phyloP scores from a whole-genome alignment of 2,113 vertebrate species.

The Pachycephala philippinensis region DNA sequence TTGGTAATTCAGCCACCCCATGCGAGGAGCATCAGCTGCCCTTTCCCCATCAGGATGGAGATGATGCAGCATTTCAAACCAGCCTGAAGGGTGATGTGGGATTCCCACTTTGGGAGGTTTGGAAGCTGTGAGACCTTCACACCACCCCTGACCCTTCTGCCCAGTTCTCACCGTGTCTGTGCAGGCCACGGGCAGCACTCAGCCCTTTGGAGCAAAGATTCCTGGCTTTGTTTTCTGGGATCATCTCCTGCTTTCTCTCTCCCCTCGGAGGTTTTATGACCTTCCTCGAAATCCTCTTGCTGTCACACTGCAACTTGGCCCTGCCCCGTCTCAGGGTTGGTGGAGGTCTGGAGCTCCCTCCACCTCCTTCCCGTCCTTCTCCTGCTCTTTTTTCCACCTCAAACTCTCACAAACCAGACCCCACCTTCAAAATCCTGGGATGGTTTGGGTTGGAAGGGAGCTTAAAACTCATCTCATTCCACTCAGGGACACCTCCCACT shows the following conservation, averaged over 20 bases:
- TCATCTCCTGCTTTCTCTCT: not conserved
- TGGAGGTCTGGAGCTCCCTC: not conserved
- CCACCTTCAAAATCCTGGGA: not conserved
- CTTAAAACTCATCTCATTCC: not conserved
- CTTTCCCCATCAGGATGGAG: not conserved
- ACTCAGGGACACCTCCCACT: not conserved
- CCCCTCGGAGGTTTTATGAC: not conserved
- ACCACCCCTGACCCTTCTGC: not conserved
- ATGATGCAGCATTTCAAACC: not conserved
- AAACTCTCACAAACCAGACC: not conserved
- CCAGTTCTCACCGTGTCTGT: not conserved
- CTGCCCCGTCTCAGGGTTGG: not conserved
- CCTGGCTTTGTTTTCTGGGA: not conserved
- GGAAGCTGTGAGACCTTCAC: not conserved
- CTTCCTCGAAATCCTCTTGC: not conserved
- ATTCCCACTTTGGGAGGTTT: accelerated
- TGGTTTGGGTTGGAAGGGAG: not conserved
- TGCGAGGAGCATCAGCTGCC: not conserved
- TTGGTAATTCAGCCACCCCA: not conserved
- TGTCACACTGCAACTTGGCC: not conserved
- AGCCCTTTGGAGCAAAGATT: not conserved
- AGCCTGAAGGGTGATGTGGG: not conserved
- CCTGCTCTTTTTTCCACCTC: not conserved
- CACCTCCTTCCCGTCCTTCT: not conserved
- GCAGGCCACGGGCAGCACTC: not conserved